phyloP scores from a whole-genome alignment of 1,140 invertebrate genomes.

The Atta colombica region DNA sequence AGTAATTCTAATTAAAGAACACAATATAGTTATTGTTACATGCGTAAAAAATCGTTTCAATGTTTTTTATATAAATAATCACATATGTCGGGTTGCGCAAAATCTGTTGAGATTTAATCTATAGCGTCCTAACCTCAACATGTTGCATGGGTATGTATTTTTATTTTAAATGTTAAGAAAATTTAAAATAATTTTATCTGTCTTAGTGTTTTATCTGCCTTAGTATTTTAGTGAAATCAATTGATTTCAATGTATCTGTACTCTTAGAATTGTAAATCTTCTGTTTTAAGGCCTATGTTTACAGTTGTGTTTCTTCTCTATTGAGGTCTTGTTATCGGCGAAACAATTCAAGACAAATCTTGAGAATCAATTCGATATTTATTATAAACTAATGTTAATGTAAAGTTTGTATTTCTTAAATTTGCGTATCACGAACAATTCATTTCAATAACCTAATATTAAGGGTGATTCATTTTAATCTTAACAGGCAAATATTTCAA shows the following conservation, averaged over 20 bases:
- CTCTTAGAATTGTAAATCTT: too few relatives aligned
- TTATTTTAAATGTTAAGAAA: neutral
- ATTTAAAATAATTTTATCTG: neutral
- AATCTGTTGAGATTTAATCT: neutral
- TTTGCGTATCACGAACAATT: too few relatives aligned
- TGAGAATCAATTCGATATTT: neutral
- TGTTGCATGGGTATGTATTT: constrained; percentile 60
- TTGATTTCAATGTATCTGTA: neutral
- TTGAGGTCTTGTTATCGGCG: too few relatives aligned
- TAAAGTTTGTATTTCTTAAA: too few relatives aligned
- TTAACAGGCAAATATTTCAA: too few relatives aligned
- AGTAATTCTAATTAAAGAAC: neutral
- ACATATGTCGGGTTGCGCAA: neutral
- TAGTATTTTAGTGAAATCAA: too few relatives aligned
- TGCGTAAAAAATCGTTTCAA: neutral
- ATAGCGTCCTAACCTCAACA: constrained; percentile 28
- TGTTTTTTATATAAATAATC: neutral
- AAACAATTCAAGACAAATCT: neutral
- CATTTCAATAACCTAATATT: too few relatives aligned
- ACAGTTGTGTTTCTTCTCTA: too few relatives aligned
- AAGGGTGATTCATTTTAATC: too few relatives aligned
- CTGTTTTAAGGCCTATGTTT: too few relatives aligned
- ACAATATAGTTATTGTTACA: neutral
- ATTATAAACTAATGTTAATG: neutral
- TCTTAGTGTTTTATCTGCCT: neutral